These are phyloP conservation scores for Agrotis puta DNA, from an alignment of 2,888 invertebrate species.

Conservation along the genomic window DNA sequence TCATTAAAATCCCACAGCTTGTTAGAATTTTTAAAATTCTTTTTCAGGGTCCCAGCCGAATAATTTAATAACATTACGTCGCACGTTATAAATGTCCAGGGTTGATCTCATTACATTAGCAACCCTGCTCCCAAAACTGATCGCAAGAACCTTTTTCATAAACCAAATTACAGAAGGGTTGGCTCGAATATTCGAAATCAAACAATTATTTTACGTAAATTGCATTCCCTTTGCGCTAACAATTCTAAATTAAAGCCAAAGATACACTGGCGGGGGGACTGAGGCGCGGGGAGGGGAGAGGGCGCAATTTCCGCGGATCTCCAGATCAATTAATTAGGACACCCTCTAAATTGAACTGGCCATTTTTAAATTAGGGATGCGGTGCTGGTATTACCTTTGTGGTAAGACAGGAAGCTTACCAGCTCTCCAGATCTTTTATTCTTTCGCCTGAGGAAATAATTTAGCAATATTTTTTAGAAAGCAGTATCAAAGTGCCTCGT, in stretches of 20 bases:
- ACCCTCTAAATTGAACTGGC: conserved; percentile 84
- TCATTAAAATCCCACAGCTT: conserved; percentile 33
- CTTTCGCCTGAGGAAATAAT: conserved; percentile 13
- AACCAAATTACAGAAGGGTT: conserved; percentile 80
- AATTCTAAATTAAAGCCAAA: conserved; percentile 90
- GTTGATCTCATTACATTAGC: conserved; percentile 68
- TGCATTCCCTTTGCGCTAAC: conserved; percentile 89
- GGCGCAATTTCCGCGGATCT: conserved; percentile 87
- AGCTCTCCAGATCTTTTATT: conserved; percentile 18
- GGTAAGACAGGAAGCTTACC: conserved; percentile 36
- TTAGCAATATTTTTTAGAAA: background rate
- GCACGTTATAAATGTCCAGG: conserved; percentile 59
- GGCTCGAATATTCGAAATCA: conserved; percentile 85
- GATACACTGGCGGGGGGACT: conserved; percentile 80
- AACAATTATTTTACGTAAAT: conserved; percentile 90
- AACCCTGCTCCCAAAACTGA: conserved; percentile 60
- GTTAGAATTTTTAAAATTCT: conserved; percentile 25
- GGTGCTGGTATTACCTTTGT: conserved; percentile 49
- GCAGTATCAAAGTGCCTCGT: background rate
- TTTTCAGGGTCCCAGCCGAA: conserved; percentile 28
- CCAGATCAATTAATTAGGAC: conserved; percentile 90
- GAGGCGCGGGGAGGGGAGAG: conserved; percentile 62
- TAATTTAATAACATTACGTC: conserved; percentile 40
- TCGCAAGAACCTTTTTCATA: conserved; percentile 72
- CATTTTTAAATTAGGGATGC: conserved; percentile 72